These are phyloP conservation scores for Ennomos quercinarius DNA, from an alignment of 2,888 invertebrate species.

Conservation along the genomic window DNA sequence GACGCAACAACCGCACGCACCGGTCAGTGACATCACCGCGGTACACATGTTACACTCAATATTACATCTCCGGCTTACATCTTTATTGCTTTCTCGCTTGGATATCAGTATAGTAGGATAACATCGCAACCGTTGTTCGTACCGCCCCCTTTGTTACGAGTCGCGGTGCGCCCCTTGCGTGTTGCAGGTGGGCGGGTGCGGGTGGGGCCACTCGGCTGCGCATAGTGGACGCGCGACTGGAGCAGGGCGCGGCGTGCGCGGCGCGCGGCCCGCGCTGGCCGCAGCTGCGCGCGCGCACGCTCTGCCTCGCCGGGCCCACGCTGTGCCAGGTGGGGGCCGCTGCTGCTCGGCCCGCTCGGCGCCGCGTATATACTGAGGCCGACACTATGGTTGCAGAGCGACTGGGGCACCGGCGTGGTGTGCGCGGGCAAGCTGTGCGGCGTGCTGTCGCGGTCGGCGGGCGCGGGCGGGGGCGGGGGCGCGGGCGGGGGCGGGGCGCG, in stretches of 20 bases:
- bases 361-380: neutral
- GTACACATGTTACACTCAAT: no score
- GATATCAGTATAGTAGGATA: no score
- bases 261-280: conserved; percentile 52
- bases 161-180: no score
- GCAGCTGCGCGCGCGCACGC: conserved; percentile 48
- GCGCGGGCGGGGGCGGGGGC: conserved; percentile 15
- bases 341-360: no score
- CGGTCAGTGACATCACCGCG: neutral
- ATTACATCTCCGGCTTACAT: no score
- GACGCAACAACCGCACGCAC: neutral
- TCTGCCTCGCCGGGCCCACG: conserved; percentile 60
- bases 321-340: conserved; percentile 55
- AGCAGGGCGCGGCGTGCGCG: conserved; percentile 45
- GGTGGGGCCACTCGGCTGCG: conserved; percentile 36
- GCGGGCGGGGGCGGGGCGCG: conserved; percentile 26
- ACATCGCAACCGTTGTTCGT: no score
- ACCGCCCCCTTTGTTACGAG: no score
- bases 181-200: conserved; percentile 31
- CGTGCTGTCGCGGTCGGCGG: conserved; percentile 45
- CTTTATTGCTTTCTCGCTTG: no score
- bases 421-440: conserved; percentile 72
- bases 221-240: conserved; percentile 48
- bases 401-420: conserved; percentile 70
- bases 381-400: conserved; percentile 47